Evolutionary conservation across 2,797 vertebrate species (phyloP).

Genomic region (Melanitta fusca): DNA sequence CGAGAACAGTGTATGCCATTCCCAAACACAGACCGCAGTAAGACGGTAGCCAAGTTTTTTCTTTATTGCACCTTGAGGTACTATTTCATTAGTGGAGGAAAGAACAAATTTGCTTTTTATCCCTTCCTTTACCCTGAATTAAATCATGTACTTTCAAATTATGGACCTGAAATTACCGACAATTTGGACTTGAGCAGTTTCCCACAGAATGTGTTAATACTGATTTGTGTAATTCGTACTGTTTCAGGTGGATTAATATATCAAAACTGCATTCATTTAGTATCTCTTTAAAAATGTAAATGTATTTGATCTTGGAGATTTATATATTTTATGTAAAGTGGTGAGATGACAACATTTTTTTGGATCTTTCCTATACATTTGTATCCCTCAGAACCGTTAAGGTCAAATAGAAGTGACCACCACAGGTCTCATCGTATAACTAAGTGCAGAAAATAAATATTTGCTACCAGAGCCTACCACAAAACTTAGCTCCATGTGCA

Average conservation of each 20-base stretch:
- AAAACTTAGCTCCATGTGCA: not conserved
- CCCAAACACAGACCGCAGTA: not conserved
- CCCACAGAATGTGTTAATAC: conserved; percentile 74
- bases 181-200: conserved; percentile 60
- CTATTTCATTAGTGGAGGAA: conserved; percentile 55
- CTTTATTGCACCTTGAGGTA: conserved; percentile 36
- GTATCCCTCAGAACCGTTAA: conserved; percentile 41
- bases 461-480: not conserved
- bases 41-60: conserved; percentile 18
- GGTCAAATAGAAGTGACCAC: conserved; percentile 57
- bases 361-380: conserved; percentile 44
- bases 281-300: conserved; percentile 55
- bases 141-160: conserved; percentile 73
- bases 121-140: conserved; percentile 63
- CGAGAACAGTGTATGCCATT: conserved; percentile 11
- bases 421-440: conserved; percentile 14
- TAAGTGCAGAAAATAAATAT: conserved; percentile 42
- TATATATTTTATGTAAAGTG: conserved; percentile 33
- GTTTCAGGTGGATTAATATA: conserved; percentile 74
- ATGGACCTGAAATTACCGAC: conserved; percentile 70
- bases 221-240: conserved; percentile 56
- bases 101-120: conserved; percentile 74
- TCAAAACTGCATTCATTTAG: conserved; percentile 63
- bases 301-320: conserved; percentile 58
- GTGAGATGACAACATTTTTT: conserved; percentile 62